Evolutionary conservation across 2,113 vertebrate species (phyloP).

Genomic region (Clarias batrachus): DNA sequence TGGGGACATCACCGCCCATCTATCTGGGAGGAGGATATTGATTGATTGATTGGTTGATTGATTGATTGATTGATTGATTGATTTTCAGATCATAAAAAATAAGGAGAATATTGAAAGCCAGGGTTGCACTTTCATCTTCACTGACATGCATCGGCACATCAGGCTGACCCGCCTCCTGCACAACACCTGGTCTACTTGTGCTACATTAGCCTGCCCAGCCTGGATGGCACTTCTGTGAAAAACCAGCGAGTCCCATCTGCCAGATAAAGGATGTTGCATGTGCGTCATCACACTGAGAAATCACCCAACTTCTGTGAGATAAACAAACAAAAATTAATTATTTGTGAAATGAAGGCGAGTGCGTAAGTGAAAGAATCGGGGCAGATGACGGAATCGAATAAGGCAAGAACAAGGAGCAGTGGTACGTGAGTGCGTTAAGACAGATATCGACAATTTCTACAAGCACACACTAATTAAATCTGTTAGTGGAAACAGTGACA

Average conservation of each 20-base stretch:
- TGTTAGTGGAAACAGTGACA: slow-evolving; percentile 38
- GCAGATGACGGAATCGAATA: slow-evolving; percentile 45
- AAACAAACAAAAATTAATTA: slow-evolving; percentile 65
- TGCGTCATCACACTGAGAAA: slow-evolving; percentile 55
- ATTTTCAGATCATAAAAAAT: too few species aligned
- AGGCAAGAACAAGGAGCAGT: not conserved
- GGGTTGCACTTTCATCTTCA: slow-evolving; percentile 48
- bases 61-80: too few species aligned
- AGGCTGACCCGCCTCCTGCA: slow-evolving; percentile 45
- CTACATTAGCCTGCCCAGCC: slow-evolving; percentile 37
- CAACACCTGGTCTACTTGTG: slow-evolving; percentile 50
- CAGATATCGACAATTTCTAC: slow-evolving; percentile 58
- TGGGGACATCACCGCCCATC: not conserved
- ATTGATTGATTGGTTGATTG: not conserved
- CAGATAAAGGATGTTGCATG: slow-evolving; percentile 65
- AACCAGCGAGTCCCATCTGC: slow-evolving; percentile 62
- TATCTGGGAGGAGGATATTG: not conserved
- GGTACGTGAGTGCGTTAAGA: not conserved
- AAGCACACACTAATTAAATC: slow-evolving; percentile 49
- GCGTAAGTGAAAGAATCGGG: slow-evolving; percentile 4
- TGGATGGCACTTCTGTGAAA: slow-evolving; percentile 50
- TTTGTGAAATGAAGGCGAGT: slow-evolving; percentile 38
- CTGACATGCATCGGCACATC: slow-evolving; percentile 16
- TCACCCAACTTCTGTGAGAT: slow-evolving; percentile 65
- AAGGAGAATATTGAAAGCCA: not conserved